Evolutionary conservation across 2,113 vertebrate genomes (phyloP).

Genomic region (Phasianus colchicus): DNA sequence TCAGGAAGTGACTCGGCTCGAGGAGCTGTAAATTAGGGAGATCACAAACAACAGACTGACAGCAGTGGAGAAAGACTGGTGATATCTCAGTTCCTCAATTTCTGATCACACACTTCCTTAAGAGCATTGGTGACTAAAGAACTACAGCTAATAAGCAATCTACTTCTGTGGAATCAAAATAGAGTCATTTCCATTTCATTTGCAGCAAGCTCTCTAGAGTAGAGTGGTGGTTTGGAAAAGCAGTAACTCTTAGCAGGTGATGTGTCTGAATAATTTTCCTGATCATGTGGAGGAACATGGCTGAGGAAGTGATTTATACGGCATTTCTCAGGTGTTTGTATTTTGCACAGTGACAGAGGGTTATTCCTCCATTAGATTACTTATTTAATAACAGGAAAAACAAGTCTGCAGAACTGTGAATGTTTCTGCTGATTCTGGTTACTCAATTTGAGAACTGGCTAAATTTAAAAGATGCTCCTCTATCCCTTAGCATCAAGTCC

Average conservation of each 20-base stretch:
- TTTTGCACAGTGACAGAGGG: fast-evolving
- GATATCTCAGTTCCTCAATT: not conserved
- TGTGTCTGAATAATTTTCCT: not conserved
- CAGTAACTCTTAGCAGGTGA: fast-evolving
- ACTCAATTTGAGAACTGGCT: not conserved
- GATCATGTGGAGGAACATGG: not conserved
- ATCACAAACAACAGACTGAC: fast-evolving
- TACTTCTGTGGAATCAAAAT: not conserved
- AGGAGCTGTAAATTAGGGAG: not conserved
- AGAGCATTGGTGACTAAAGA: not conserved
- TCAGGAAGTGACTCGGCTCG: not conserved
- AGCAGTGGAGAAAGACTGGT: not conserved
- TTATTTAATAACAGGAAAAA: not conserved
- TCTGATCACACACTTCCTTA: not conserved
- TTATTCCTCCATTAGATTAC: not conserved
- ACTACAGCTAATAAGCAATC: not conserved
- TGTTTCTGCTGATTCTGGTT: not conserved
- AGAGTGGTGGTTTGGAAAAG: not conserved
- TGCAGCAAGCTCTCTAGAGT: not conserved
- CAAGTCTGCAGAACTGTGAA: not conserved
- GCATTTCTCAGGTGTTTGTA: not conserved
- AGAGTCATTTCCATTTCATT: not conserved
- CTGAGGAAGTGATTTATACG: not conserved
- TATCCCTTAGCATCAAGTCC: not conserved
- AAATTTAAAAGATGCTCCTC: not conserved